These are phyloP conservation scores for Diadophis punctatus DNA, from an alignment of 2,113 vertebrate genomes.

Conservation along the genomic window DNA sequence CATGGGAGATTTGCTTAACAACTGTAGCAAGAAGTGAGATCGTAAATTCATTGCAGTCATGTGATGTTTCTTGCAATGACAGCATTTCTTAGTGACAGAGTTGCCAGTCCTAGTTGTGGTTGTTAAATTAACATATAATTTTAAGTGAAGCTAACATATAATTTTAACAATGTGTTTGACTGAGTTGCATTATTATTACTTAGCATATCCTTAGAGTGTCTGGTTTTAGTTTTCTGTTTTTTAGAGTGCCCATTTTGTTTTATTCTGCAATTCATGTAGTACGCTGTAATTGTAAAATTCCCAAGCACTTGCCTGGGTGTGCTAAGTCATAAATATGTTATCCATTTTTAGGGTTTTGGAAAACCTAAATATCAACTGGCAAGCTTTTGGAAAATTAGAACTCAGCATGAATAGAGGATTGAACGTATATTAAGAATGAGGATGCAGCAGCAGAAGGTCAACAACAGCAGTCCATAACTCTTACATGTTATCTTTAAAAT, in stretches of 20 bases:
- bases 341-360: background rate
- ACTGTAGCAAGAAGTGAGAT: background rate
- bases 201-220: background rate
- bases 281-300: background rate
- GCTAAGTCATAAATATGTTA: background rate
- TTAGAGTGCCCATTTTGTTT: background rate
- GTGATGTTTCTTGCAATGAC: background rate
- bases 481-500: background rate
- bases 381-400: background rate
- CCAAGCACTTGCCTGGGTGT: background rate
- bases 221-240: background rate
- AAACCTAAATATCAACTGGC: background rate
- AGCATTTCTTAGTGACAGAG: background rate
- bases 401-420: background rate
- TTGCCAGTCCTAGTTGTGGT: background rate
- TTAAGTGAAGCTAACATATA: background rate
- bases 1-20: background rate
- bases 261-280: background rate
- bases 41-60: background rate
- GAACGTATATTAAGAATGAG: background rate
- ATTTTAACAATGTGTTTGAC: background rate
- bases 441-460: background rate
- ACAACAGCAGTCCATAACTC: background rate
- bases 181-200: background rate
- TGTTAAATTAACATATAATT: background rate